Evolutionary conservation across 2,113 vertebrate genomes (phyloP).

Genomic region (Buteo buteo): DNA sequence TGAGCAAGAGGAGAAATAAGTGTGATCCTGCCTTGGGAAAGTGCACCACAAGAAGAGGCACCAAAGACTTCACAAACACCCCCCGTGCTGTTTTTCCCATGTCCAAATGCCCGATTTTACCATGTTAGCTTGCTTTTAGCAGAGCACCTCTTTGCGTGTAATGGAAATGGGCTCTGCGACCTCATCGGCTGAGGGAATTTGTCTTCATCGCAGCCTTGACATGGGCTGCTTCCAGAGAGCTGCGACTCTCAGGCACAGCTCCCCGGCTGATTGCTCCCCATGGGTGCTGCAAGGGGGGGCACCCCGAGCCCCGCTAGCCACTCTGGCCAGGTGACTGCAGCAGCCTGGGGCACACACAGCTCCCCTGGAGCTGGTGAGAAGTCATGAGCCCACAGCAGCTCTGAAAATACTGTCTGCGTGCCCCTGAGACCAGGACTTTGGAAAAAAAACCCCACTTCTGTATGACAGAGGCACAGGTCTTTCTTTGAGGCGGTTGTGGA

Average conservation of each 20-base stretch:
- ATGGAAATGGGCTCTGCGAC: background rate
- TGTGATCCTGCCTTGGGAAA: background rate
- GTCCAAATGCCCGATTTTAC: background rate
- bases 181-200: background rate
- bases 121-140: background rate
- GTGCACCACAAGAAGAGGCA: accelerated
- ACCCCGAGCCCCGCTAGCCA: background rate
- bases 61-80: too few relatives aligned
- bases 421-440: background rate
- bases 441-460: background rate
- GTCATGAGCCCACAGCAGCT: background rate
- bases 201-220: background rate
- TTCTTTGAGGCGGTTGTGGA: background rate
- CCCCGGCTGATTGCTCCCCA: background rate
- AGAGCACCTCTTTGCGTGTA: background rate
- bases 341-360: background rate
- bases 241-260: background rate
- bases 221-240: background rate
- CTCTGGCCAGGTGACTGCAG: background rate
- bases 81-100: background rate
- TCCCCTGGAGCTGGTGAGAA: background rate
- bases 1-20: background rate
- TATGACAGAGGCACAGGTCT: background rate
- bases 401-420: background rate
- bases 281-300: background rate